Percentiles rank a stretch among this genome's conserved stretches.
These are phyloP conservation scores for Julus scanicus DNA, from an alignment of 2,888 invertebrate species.

Conservation along the genomic window DNA sequence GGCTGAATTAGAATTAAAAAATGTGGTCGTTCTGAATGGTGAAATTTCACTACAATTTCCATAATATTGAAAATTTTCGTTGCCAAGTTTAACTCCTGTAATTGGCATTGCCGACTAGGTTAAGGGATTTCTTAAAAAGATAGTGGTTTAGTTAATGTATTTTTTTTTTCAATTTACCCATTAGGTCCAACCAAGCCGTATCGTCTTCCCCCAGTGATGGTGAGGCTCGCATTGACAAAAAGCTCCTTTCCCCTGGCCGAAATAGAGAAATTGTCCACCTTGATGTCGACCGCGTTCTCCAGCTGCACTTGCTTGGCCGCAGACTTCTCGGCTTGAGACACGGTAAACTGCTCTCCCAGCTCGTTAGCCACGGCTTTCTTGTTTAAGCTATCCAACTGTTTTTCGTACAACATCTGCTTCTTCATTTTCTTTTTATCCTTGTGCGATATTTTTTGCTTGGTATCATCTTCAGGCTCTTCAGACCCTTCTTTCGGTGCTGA, in stretches of 20 bases:
- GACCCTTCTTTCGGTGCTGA: conserved; percentile 52
- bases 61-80: no score
- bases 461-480: conserved; percentile 58
- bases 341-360: conserved; percentile 92
- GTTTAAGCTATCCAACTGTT: conserved; percentile 84
- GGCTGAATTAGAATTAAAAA: no score
- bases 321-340: conserved; percentile 80
- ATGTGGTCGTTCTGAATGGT: no score
- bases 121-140: no score
- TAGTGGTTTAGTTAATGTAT: no score
- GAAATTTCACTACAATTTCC: no score
- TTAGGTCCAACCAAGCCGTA: conserved; percentile 99
- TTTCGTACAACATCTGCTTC: conserved; percentile 87
- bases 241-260: conserved; percentile 97
- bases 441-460: conserved; percentile 80
- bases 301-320: conserved; percentile 77
- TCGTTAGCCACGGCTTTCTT: conserved; percentile 91
- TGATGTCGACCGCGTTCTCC: conserved; percentile 96
- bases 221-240: conserved; percentile 93
- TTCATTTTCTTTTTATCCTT: conserved; percentile 93
- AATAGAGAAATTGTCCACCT: conserved; percentile 76
- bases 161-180: no score
- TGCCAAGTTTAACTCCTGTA: no score
- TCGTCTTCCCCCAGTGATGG: conserved; percentile 91
- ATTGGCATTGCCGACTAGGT: no score